Evolutionary conservation across 2,113 vertebrate genomes (phyloP).

Genomic region (Panurus biarmicus): DNA sequence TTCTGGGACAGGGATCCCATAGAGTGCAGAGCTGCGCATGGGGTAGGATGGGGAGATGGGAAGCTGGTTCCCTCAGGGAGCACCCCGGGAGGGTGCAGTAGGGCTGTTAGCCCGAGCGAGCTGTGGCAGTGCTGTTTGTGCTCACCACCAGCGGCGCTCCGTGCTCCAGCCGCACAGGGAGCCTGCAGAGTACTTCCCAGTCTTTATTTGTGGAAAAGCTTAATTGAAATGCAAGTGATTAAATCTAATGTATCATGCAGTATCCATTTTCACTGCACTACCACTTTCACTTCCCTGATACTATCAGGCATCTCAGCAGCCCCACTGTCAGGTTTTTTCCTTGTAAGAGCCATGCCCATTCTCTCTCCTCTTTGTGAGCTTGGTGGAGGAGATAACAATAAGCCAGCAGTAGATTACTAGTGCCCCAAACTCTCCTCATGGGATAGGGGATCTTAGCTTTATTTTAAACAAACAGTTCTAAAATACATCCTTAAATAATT

Average conservation of each 20-base stretch:
- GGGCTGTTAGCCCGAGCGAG: background rate
- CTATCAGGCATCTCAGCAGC: constrained; percentile 49
- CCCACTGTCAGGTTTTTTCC: constrained; percentile 36
- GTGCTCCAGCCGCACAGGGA: background rate
- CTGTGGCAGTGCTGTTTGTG: background rate
- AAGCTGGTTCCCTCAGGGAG: background rate
- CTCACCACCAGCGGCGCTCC: background rate
- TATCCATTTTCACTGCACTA: constrained; percentile 61
- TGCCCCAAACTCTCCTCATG: background rate
- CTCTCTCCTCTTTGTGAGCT: constrained; percentile 27
- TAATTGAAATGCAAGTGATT: constrained; percentile 67
- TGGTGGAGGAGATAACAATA: background rate
- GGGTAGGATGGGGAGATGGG: background rate
- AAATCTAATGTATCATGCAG: constrained; percentile 56
- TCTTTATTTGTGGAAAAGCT: constrained; percentile 55
- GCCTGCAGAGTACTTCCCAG: constrained; percentile 1
- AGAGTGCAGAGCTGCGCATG: fast-evolving
- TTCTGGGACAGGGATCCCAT: background rate
- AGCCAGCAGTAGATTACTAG: background rate
- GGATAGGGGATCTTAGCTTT: background rate
- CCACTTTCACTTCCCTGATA: constrained; percentile 56
- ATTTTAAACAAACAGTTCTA: background rate
- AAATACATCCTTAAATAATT: background rate
- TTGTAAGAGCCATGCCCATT: constrained; percentile 34
- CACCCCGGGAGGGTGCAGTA: fast-evolving